Conservation (phyloP, 2,113 vertebrate genomes). For the Poeciliopsis turrubarensis region DNA sequence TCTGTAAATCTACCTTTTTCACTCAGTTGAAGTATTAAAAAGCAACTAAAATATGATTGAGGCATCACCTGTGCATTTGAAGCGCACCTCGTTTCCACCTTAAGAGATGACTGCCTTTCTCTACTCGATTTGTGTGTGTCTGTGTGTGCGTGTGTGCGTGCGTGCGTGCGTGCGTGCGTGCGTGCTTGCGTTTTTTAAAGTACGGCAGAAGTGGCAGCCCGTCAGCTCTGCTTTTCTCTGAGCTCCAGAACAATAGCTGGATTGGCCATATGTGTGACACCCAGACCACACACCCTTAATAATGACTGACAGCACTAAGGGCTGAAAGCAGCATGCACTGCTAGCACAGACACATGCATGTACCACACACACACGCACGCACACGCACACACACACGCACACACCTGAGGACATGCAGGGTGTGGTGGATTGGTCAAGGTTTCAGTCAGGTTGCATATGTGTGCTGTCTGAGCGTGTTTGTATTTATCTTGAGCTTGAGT, state of each 20-base stretch:
- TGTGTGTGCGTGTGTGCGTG: slow-evolving; percentile 38
- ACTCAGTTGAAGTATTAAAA: no score
- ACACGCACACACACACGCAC: background rate
- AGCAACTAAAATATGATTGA: background rate
- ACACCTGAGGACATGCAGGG: slow-evolving; percentile 65
- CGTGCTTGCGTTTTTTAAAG: slow-evolving; percentile 76
- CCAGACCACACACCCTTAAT: slow-evolving; percentile 83
- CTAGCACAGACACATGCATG: slow-evolving; percentile 30
- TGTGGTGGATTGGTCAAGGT: slow-evolving; percentile 50
- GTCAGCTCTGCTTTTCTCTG: slow-evolving; percentile 95
- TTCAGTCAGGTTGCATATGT: slow-evolving; percentile 44
- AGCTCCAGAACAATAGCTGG: slow-evolving; percentile 90
- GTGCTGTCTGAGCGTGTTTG: slow-evolving; percentile 15
- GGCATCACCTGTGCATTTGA: background rate
- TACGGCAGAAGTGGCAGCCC: slow-evolving; percentile 91
- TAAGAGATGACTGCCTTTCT: background rate
- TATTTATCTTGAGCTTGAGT: slow-evolving; percentile 58
- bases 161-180: slow-evolving; percentile 11
- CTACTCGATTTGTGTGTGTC: slow-evolving; percentile 16
- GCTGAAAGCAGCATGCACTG: slow-evolving; percentile 66
- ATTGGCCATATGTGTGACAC: slow-evolving; percentile 85
- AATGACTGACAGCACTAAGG: slow-evolving; percentile 84
- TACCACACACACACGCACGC: slow-evolving; percentile 21
- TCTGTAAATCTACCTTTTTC: no score
- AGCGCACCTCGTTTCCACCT: background rate